These are phyloP conservation scores for Habroteleia sp. DNA, from an alignment of 2,888 invertebrate genomes.

Conservation along the genomic window DNA sequence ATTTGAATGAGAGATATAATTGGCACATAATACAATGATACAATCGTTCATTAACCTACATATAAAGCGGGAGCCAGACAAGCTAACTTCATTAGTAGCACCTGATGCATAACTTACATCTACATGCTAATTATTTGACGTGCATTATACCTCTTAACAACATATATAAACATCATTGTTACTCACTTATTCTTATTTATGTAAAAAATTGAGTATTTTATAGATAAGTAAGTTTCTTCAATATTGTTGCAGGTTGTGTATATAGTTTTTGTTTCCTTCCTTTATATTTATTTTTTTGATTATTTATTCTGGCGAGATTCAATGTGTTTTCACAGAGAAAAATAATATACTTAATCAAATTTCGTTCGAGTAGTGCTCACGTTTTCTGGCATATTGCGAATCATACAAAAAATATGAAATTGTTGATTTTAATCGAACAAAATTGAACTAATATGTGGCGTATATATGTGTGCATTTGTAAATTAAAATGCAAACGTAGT, in stretches of 20 bases:
- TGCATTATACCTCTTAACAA: slow-evolving; percentile 29
- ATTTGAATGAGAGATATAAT: slow-evolving; percentile 6
- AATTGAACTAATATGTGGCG: slow-evolving; percentile 27
- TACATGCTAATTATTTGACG: slow-evolving; percentile 48
- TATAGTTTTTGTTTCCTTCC: neutral
- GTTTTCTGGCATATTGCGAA: neutral
- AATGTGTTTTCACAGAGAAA: slow-evolving; percentile 26
- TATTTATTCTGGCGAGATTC: neutral
- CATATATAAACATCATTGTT: slow-evolving; percentile 2
- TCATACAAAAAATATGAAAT: slow-evolving; percentile 35
- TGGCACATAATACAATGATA: slow-evolving; percentile 21
- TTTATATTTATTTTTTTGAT: neutral
- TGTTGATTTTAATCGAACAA: slow-evolving; percentile 39
- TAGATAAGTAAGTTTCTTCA: neutral
- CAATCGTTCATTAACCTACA: slow-evolving; percentile 54
- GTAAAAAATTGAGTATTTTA: slow-evolving; percentile 23
- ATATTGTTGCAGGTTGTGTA: no score
- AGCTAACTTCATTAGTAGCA: slow-evolving; percentile 51
- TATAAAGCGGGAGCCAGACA: slow-evolving; percentile 45
- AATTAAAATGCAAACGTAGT: slow-evolving; percentile 3
- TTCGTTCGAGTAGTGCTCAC: neutral
- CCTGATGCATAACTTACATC: slow-evolving; percentile 29
- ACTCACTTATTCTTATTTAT: slow-evolving; percentile 11
- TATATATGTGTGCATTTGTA: slow-evolving; percentile 22
- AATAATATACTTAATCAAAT: slow-evolving; percentile 37